Conservation (phyloP, 2,797 vertebrate genomes). For the Onychomys arenicola region DNA sequence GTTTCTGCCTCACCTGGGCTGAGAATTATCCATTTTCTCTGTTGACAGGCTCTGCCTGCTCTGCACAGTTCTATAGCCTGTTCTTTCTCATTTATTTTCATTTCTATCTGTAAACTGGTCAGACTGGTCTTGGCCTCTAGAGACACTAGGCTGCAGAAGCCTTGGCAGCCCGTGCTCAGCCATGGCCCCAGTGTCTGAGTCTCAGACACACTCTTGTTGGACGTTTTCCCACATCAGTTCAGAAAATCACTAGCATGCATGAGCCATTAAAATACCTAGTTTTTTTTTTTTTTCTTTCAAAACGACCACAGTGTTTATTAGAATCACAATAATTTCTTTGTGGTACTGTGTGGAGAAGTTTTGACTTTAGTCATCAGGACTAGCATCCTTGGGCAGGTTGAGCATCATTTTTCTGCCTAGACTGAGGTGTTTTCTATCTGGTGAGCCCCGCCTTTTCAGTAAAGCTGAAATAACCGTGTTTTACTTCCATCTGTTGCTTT, state of each 20-base stretch:
- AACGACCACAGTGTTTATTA: constrained; percentile 24
- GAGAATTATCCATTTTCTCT: constrained; percentile 15
- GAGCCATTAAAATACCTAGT: neutral
- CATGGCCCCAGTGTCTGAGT: constrained; percentile 74
- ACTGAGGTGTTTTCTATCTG: constrained; percentile 30
- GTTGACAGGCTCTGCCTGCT: neutral
- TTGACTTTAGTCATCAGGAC: constrained; percentile 47
- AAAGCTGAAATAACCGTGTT: constrained; percentile 60
- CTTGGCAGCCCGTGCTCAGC: constrained; percentile 68
- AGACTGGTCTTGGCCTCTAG: constrained; percentile 76
- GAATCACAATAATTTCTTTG: neutral
- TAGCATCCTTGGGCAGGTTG: constrained; percentile 21
- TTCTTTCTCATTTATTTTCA: constrained; percentile 70
- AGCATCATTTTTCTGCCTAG: constrained; percentile 23
- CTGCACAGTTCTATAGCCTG: neutral
- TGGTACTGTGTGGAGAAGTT: constrained; percentile 25
- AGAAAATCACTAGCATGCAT: constrained; percentile 44
- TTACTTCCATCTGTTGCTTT: constrained; percentile 66
- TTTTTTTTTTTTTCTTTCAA: neutral
- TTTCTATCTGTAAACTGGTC: constrained; percentile 79
- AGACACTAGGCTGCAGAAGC: constrained; percentile 60
- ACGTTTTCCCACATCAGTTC: constrained; percentile 54
- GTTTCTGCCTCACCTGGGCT: neutral
- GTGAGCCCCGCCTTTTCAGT: constrained; percentile 16
- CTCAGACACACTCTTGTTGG: constrained; percentile 72